phyloP scores from a whole-genome alignment of 2,113 vertebrate species.

The Benitochromis conjunctus region DNA sequence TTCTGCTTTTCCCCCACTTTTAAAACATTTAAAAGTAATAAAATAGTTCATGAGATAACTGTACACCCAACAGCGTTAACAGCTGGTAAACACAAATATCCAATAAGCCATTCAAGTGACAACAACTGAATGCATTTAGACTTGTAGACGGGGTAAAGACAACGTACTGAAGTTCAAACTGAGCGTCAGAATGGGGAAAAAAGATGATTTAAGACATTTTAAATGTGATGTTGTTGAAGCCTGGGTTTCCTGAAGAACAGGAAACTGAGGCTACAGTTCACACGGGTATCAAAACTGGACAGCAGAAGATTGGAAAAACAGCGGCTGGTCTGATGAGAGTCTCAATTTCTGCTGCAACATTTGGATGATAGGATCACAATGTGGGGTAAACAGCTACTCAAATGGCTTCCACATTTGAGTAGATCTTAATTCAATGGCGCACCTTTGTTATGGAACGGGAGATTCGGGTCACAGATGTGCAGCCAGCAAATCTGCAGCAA shows the following conservation, averaged over 20 bases:
- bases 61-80: background rate
- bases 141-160: background rate
- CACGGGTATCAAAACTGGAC: background rate
- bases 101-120: background rate
- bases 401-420: background rate
- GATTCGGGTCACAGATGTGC: background rate
- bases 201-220: background rate
- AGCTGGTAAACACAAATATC: no score
- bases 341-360: background rate
- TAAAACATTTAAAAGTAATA: background rate
- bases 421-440: background rate
- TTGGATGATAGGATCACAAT: background rate
- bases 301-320: background rate
- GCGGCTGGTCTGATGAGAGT: background rate
- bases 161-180: background rate
- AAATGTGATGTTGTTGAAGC: background rate
- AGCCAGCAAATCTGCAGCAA: background rate
- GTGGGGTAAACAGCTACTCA: background rate
- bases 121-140: background rate
- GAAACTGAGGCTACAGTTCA: background rate
- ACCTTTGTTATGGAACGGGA: rapidly evolving
- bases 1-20: background rate
- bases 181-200: background rate
- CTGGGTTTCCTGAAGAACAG: background rate
- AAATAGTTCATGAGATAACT: background rate